Evolutionary conservation across 2,113 vertebrate species (phyloP).

Genomic region (Speoplatyrhinus poulsoni): DNA sequence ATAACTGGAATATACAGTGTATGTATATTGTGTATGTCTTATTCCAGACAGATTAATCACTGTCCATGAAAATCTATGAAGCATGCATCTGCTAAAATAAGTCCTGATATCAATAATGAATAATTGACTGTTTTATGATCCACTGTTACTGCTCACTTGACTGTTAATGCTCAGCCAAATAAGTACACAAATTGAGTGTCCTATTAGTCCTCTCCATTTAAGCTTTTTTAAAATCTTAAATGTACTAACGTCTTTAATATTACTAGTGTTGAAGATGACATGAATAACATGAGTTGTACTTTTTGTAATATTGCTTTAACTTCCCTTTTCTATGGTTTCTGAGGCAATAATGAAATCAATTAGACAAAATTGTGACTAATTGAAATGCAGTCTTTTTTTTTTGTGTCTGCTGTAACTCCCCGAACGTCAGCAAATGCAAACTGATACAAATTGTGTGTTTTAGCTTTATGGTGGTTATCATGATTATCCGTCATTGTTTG

Average conservation of each 20-base stretch:
- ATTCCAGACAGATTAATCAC: neutral
- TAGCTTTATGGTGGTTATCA: slow-evolving; percentile 48
- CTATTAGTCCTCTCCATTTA: slow-evolving; percentile 1
- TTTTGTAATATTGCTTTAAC: slow-evolving; percentile 25
- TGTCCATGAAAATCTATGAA: neutral
- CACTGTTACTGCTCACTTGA: neutral
- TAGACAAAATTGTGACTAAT: slow-evolving; percentile 21
- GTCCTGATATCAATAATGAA: too few species aligned
- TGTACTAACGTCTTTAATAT: neutral
- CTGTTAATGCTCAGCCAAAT: neutral
- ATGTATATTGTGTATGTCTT: neutral
- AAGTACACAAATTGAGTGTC: neutral
- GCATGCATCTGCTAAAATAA: neutral
- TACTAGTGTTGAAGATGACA: neutral
- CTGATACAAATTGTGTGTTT: slow-evolving; percentile 40
- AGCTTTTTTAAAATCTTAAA: neutral
- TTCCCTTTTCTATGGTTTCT: slow-evolving; percentile 16
- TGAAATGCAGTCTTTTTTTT: slow-evolving; percentile 16
- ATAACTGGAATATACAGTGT: too few species aligned
- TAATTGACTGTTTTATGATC: neutral
- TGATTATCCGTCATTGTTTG: slow-evolving; percentile 34
- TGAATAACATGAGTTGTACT: slow-evolving; percentile 8
- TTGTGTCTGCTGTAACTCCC: slow-evolving; percentile 41
- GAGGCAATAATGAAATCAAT: slow-evolving; percentile 6
- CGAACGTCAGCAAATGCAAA: slow-evolving; percentile 13